Evolutionary conservation across 2,888 invertebrate genomes (phyloP), one percentile per base, ranked within the genome.

Genomic region (Neoscelio sp.): DNA sequence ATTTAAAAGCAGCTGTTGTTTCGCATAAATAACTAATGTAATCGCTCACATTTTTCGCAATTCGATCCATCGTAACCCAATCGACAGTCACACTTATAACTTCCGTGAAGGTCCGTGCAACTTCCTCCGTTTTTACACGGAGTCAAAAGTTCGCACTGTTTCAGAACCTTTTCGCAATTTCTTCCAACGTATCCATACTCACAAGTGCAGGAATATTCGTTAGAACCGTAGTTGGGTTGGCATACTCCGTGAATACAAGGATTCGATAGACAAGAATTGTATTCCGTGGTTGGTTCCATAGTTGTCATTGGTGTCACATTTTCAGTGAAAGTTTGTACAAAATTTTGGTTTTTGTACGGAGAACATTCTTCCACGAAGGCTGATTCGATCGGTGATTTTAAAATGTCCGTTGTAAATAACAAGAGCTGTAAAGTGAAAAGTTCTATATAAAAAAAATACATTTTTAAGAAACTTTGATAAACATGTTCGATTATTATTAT

Each of bases 111-210:
- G 17, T 92, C 91, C 0, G 91, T 91, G 89, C 98, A 98, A 0
- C 92, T 92, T 33, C 96, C 98, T 0, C 94, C 95, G 89, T 97
- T 96, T 83, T 92, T 92, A 87, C 98, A 98, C 0, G 97, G 97
- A 23, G 91, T 91, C 0, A 92, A 90, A 7, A 93, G 91, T 44
- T 92, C 92, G 85, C 96, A 96, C 40, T 93, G 90, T 85, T 94
- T 94, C 44, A 92, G 88, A 60, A 93, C 91, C 8, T 91, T 91
- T 85, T 95, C 94, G 85, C 95, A 95, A 83, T 93, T 93, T 88
- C 79, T 92, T 83, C 93, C 95, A 35, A 92, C 93, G 78, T 89
- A 91, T 4, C 90, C 89, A 50, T 90, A 89, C 23, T 88, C 88
- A 62, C 90, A 90, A 1, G 85, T 87, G 58, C 90, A 90, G 0